phyloP scores from a whole-genome alignment of 2,113 vertebrate genomes.

The Candoia aspera region DNA sequence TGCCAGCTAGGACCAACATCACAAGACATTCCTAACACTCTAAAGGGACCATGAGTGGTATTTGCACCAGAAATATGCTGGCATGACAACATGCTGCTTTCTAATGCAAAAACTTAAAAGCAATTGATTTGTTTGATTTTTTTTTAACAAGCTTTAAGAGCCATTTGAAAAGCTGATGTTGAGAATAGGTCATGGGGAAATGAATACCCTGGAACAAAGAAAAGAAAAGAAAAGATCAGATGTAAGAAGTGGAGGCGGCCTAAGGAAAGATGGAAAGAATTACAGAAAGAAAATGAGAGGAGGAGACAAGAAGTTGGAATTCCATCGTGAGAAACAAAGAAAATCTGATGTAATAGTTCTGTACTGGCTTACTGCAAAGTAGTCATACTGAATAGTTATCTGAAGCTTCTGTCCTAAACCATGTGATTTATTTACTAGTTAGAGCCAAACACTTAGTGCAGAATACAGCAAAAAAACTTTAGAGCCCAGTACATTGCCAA shows the following conservation, averaged over 20 bases:
- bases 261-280: neutral
- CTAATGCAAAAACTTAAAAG: neutral
- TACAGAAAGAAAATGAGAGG: neutral
- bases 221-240: neutral
- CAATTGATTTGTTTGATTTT: neutral
- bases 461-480: neutral
- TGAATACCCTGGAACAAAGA: neutral
- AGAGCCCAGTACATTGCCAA: neutral
- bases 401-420: neutral
- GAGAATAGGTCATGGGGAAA: neutral
- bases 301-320: neutral
- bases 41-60: neutral
- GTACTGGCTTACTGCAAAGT: neutral
- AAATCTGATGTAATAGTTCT: neutral
- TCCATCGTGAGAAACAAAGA: neutral
- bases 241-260: neutral
- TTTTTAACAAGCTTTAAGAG: neutral
- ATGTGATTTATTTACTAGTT: neutral
- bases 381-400: neutral
- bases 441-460: neutral
- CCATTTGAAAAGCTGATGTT: neutral
- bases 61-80: neutral
- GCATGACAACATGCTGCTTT: neutral
- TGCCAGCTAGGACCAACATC: neutral
- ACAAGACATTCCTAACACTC: neutral